Conservation (phyloP, 1,140 invertebrate genomes). For the Plodia interpunctella region DNA sequence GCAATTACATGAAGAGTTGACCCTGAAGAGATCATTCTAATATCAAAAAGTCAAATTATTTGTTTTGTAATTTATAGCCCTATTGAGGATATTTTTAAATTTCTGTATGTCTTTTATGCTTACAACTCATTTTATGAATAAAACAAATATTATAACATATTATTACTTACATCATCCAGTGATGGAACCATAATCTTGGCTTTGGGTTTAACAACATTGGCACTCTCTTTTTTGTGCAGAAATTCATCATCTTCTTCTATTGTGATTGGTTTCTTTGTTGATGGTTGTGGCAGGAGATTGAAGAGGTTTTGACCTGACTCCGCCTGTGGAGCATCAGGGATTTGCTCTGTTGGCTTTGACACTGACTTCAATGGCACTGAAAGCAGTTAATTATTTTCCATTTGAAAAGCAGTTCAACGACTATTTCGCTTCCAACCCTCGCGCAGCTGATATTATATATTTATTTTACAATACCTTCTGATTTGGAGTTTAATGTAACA, state of each 20-base stretch:
- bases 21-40: too few relatives aligned
- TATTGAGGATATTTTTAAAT: too few relatives aligned
- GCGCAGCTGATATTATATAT: neutral
- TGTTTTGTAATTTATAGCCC: too few relatives aligned
- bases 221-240: constrained; percentile 76
- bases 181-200: constrained; percentile 63
- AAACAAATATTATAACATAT: too few relatives aligned
- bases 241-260: constrained; percentile 79
- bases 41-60: too few relatives aligned
- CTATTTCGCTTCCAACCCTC: too few relatives aligned
- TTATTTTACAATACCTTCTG: constrained; percentile 16
- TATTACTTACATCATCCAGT: constrained; percentile 53
- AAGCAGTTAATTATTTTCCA: too few relatives aligned
- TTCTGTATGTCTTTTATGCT: too few relatives aligned
- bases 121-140: too few relatives aligned
- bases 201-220: constrained; percentile 51
- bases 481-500: constrained; percentile 20
- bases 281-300: constrained; percentile 51
- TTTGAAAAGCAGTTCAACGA: too few relatives aligned
- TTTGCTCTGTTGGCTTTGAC: constrained; percentile 4
- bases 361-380: constrained; percentile 16
- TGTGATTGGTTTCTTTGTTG: constrained; percentile 38
- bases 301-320: constrained; percentile 41
- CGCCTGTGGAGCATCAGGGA: neutral
- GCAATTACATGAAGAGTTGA: too few relatives aligned